Evolutionary conservation across 2,888 invertebrate genomes (phyloP).

Genomic region (Rugalucina vietnamica): DNA sequence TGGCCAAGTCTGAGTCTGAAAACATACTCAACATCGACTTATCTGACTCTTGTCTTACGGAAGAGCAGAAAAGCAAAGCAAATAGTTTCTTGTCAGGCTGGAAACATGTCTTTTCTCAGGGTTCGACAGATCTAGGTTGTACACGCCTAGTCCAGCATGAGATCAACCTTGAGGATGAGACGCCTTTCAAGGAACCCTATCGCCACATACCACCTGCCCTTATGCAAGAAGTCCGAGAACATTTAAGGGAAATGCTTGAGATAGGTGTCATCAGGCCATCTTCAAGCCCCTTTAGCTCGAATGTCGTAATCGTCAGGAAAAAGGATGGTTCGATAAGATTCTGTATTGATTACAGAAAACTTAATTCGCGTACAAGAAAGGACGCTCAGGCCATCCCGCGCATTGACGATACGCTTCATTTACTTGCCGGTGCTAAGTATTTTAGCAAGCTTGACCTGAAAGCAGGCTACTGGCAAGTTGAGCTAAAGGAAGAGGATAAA

Average conservation of each 20-base stretch:
- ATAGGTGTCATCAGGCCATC: conserved; percentile 31
- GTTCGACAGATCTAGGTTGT: conserved; percentile 15
- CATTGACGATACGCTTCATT: conserved; percentile 27
- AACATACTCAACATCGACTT: not conserved
- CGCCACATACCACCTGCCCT: conserved; percentile 13
- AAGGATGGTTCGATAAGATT: conserved; percentile 27
- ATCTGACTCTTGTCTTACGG: not conserved
- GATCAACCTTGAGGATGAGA: conserved; percentile 11
- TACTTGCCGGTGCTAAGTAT: conserved; percentile 21
- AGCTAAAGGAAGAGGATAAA: no score
- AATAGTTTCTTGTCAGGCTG: conserved; percentile 6
- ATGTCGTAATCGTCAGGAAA: conserved; percentile 29
- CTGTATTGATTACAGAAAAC: conserved; percentile 31
- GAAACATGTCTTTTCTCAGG: not conserved
- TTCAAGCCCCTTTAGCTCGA: conserved; percentile 20
- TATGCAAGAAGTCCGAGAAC: conserved; percentile 29
- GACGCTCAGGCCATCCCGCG: conserved; percentile 27
- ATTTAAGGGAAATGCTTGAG: conserved; percentile 20
- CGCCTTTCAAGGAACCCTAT: conserved; percentile 27
- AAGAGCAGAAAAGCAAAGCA: conserved; percentile 11
- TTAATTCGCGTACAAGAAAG: conserved; percentile 27
- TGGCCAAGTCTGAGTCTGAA: not conserved
- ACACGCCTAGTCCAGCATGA: conserved; percentile 12
- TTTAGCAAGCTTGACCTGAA: no score
- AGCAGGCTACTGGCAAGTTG: no score